Conservation (phyloP, 1,140 invertebrate genomes). For the Popillia japonica region DNA sequence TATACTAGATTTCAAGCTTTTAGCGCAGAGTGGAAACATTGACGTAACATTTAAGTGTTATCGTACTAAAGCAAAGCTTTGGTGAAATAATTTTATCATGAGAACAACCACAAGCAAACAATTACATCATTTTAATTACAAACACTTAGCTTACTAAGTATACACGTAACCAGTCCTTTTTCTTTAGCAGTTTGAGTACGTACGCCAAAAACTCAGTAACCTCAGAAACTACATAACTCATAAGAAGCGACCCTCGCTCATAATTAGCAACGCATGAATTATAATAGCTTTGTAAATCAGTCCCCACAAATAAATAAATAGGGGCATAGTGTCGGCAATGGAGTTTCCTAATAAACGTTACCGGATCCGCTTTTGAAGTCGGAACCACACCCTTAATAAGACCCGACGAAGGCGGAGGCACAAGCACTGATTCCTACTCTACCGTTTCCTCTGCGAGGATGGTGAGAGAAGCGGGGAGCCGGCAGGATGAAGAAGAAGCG, state of each 20-base stretch:
- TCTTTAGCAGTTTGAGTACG: too few relatives aligned
- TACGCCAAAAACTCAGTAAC: too few relatives aligned
- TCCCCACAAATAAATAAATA: slow-evolving; percentile 1
- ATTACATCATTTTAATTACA: too few relatives aligned
- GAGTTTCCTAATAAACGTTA: slow-evolving; percentile 1
- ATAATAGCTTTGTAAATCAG: slow-evolving; percentile 4
- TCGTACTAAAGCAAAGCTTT: too few relatives aligned
- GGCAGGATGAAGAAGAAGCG: neutral
- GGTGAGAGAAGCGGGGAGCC: neutral
- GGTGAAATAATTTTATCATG: too few relatives aligned
- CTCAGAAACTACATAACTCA: neutral
- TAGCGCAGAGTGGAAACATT: too few relatives aligned
- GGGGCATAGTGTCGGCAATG: neutral
- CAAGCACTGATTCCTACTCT: neutral
- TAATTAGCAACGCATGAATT: slow-evolving; percentile 14
- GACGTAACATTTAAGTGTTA: too few relatives aligned
- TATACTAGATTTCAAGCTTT: too few relatives aligned
- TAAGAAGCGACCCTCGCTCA: neutral
- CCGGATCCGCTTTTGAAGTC: neutral
- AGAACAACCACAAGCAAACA: too few relatives aligned
- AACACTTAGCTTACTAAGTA: too few relatives aligned
- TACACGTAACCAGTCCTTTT: too few relatives aligned
- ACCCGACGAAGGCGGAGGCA: slow-evolving; percentile 1
- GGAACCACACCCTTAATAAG: slow-evolving; percentile 7
- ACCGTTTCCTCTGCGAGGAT: neutral